Evolutionary conservation across 2,113 vertebrate genomes (phyloP).

Genomic region (Scartelaos histophorus): DNA sequence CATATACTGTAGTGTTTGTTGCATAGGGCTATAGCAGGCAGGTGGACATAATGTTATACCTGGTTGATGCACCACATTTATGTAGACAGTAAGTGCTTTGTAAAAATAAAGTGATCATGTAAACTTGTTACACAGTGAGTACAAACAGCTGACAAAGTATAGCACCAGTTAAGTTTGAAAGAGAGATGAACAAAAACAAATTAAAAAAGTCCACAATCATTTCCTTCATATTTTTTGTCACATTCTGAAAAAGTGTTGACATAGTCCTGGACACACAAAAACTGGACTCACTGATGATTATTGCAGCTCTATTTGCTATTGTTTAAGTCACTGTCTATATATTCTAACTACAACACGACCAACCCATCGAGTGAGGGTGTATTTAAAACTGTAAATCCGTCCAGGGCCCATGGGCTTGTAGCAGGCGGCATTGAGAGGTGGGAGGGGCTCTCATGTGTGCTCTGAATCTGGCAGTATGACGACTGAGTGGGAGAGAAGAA

Average conservation of each 20-base stretch:
- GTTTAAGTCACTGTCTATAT: slow-evolving; percentile 67
- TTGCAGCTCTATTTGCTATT: slow-evolving; percentile 72
- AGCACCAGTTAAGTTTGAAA: slow-evolving; percentile 73
- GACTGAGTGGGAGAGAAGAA: slow-evolving; percentile 35
- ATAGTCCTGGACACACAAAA: slow-evolving; percentile 62
- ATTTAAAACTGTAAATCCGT: slow-evolving; percentile 23
- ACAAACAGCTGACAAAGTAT: slow-evolving; percentile 61
- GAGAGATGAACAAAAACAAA: slow-evolving; percentile 29
- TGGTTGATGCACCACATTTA: neutral
- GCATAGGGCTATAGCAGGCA: neutral
- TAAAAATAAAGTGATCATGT: slow-evolving; percentile 25
- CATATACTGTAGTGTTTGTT: neutral
- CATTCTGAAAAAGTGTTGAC: slow-evolving; percentile 46
- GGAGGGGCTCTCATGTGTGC: slow-evolving; percentile 42
- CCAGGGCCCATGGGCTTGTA: slow-evolving; percentile 41
- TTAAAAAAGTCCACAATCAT: slow-evolving; percentile 41
- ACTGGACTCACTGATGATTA: slow-evolving; percentile 70
- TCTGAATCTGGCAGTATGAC: slow-evolving; percentile 46
- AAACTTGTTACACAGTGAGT: slow-evolving; percentile 52
- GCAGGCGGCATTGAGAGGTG: slow-evolving; percentile 38
- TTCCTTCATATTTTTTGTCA: slow-evolving; percentile 39
- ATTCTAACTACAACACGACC: slow-evolving; percentile 61
- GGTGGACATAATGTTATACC: slow-evolving; percentile 2
- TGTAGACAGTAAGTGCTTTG: slow-evolving; percentile 11
- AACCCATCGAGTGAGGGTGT: slow-evolving; percentile 42